A percentile compares a stretch with the other conserved stretches of the same genome.
phyloP scores from a whole-genome alignment of 1,140 invertebrate species.

The Scaptodrosophila lebanonensis region DNA sequence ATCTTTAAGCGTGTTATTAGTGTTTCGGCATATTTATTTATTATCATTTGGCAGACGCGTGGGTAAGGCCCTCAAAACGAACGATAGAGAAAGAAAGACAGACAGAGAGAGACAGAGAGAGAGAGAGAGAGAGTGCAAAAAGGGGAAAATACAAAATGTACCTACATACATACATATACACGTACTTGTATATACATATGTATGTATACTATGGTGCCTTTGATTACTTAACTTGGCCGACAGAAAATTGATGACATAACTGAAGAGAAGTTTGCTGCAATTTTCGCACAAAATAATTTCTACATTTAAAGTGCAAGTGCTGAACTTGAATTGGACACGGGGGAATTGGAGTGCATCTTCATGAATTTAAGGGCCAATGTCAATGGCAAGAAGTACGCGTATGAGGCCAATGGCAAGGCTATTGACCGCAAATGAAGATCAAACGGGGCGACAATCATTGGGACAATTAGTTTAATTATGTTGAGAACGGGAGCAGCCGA shows the following conservation, averaged over 20 bases:
- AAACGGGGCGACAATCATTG: slow-evolving; percentile 39
- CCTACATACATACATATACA: slow-evolving; percentile 10
- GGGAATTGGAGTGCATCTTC: slow-evolving; percentile 41
- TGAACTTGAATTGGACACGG: slow-evolving; percentile 65
- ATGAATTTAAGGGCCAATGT: no score
- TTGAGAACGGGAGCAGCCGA: slow-evolving; percentile 39
- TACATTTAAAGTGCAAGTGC: slow-evolving; percentile 68
- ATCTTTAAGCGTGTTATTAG: slow-evolving; percentile 72
- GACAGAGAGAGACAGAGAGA: slow-evolving; percentile 16
- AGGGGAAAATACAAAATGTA: neutral
- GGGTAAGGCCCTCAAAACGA: slow-evolving; percentile 13
- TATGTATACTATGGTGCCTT: slow-evolving; percentile 4
- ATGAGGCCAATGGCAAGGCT: slow-evolving; percentile 33
- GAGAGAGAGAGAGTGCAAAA: neutral
- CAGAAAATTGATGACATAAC: slow-evolving; percentile 65
- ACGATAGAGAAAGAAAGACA: neutral
- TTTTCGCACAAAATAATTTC: slow-evolving; percentile 45
- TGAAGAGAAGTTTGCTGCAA: slow-evolving; percentile 16
- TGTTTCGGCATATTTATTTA: slow-evolving; percentile 74
- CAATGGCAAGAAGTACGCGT: slow-evolving; percentile 14
- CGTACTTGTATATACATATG: slow-evolving; percentile 24
- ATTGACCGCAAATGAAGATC: slow-evolving; percentile 55
- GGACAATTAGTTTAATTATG: slow-evolving; percentile 73
- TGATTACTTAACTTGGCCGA: slow-evolving; percentile 64
- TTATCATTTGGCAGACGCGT: slow-evolving; percentile 50